These are phyloP conservation scores for Aphaenogaster ashmeadi DNA, from an alignment of 1,140 invertebrate species.

Conservation along the genomic window DNA sequence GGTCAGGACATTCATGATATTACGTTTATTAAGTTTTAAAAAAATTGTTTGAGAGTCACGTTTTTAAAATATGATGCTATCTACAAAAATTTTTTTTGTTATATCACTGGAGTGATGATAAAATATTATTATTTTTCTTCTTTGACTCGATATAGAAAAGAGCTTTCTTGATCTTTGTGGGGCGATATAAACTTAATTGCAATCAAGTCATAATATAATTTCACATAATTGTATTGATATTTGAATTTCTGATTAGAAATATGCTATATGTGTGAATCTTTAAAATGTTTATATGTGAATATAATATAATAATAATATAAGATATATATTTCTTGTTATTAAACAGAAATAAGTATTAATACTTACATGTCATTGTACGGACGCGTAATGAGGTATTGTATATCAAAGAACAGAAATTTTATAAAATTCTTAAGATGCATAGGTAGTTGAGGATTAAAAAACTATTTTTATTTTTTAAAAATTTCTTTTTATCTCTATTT, in stretches of 20 bases:
- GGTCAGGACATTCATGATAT: neutral
- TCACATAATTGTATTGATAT: neutral
- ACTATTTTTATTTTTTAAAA: neutral
- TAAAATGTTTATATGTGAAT: neutral
- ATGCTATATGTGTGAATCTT: neutral
- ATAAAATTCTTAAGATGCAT: neutral
- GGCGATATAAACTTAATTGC: neutral
- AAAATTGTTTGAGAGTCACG: neutral
- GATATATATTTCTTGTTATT: neutral
- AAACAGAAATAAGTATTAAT: neutral
- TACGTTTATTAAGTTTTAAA: conserved; percentile 15
- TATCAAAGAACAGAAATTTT: neutral
- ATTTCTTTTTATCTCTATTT: neutral
- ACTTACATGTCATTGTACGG: neutral
- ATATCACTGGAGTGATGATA: neutral
- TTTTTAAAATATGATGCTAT: neutral
- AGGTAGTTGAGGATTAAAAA: neutral
- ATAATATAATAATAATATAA: neutral
- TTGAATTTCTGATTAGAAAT: neutral
- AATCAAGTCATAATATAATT: neutral
- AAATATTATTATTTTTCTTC: neutral
- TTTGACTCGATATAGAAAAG: neutral
- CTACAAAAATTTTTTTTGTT: neutral
- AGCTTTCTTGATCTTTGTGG: neutral
- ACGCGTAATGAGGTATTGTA: neutral